Conservation (phyloP, 2,888 invertebrate species). For the Agriopis aurantiaria region DNA sequence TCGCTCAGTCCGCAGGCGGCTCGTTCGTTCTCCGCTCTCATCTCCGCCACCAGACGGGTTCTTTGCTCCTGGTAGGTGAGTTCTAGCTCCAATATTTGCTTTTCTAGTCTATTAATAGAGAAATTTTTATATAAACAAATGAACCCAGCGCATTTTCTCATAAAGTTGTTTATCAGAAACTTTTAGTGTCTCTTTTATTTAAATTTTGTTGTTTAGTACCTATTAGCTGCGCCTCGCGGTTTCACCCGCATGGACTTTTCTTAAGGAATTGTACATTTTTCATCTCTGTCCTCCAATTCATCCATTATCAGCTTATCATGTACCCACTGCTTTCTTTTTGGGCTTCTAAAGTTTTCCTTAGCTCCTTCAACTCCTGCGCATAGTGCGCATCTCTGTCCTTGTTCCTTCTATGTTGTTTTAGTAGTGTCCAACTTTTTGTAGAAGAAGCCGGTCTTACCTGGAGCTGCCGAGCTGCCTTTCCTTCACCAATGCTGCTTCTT, state of each 20-base stretch:
- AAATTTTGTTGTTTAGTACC: no score
- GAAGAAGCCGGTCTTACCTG: slow-evolving; percentile 1
- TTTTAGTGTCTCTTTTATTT: no score
- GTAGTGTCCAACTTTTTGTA: neutral
- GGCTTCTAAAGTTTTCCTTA: slow-evolving; percentile 85
- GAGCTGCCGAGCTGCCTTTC: slow-evolving; percentile 79
- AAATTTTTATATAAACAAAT: no score
- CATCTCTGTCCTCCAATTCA: no score
- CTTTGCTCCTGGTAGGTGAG: slow-evolving; percentile 78
- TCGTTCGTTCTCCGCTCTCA: slow-evolving; percentile 88
- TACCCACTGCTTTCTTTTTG: slow-evolving; percentile 62
- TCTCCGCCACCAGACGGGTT: slow-evolving; percentile 86
- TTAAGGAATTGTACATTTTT: no score
- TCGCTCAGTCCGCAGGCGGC: slow-evolving; percentile 89
- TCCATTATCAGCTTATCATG: no score
- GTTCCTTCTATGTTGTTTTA: slow-evolving; percentile 54
- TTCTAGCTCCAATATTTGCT: slow-evolving; percentile 78
- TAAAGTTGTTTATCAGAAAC: no score
- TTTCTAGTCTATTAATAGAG: slow-evolving; percentile 66
- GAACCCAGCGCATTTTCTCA: no score
- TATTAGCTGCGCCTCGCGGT: no score
- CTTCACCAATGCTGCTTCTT: slow-evolving; percentile 74
- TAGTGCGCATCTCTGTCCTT: slow-evolving; percentile 73
- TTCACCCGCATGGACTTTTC: no score
- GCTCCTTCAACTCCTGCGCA: slow-evolving; percentile 70